phyloP scores from a whole-genome alignment of 2,888 invertebrate species.

The Labia minor region DNA sequence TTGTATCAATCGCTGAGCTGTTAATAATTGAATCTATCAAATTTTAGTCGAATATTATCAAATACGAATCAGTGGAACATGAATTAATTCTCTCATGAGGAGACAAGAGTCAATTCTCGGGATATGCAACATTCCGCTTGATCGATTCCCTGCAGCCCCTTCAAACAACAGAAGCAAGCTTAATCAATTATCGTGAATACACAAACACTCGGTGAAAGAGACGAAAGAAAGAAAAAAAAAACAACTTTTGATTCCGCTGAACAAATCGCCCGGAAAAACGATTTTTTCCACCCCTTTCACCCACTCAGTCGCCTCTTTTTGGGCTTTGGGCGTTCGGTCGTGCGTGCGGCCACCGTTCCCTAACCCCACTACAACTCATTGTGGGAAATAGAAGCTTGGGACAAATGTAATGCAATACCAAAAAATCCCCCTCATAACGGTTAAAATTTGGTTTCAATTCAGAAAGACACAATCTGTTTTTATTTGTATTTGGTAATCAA shows the following conservation, averaged over 20 bases:
- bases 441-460: background rate
- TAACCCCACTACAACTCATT: background rate
- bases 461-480: too few species aligned
- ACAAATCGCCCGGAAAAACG: constrained; percentile 4
- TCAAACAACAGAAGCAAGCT: constrained; percentile 1
- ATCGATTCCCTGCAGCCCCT: background rate
- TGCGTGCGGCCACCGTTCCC: background rate
- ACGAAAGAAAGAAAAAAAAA: background rate
- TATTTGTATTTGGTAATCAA: too few species aligned
- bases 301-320: too few species aligned
- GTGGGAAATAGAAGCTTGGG: background rate
- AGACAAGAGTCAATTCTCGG: too few species aligned
- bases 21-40: too few species aligned
- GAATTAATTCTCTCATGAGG: too few species aligned
- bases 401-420: background rate
- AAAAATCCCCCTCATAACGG: background rate
- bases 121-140: background rate
- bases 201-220: background rate
- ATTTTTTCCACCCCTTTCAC: background rate
- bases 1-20: too few species aligned
- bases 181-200: constrained; percentile 13
- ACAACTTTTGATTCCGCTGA: background rate
- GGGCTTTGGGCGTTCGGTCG: background rate
- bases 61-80: too few species aligned
- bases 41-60: too few species aligned